Evolutionary conservation across 2,797 vertebrate species (phyloP).

Genomic region (Poecilia velifera): DNA sequence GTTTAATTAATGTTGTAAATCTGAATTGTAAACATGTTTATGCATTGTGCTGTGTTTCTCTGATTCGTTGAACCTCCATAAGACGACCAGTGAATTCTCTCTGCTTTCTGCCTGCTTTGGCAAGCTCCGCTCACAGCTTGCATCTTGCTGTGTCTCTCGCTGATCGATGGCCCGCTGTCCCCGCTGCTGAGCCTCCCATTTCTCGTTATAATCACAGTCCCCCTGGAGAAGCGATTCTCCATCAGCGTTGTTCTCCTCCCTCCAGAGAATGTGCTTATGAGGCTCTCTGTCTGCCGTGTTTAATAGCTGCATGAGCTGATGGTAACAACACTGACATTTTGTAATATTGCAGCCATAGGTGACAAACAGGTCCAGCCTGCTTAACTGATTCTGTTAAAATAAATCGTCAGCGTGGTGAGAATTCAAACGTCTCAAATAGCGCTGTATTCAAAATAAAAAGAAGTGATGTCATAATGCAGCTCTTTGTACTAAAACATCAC

Average conservation of each 20-base stretch:
- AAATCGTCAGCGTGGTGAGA: slow-evolving; percentile 43
- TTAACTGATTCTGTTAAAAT: slow-evolving; percentile 19
- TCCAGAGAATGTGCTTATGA: slow-evolving; percentile 60
- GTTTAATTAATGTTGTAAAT: neutral
- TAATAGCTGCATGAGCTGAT: slow-evolving; percentile 59
- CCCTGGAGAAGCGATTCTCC: slow-evolving; percentile 59
- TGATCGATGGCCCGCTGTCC: slow-evolving; percentile 63
- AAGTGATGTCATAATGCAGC: neutral
- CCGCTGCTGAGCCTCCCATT: slow-evolving; percentile 57
- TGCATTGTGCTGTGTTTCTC: neutral
- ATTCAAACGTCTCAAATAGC: neutral
- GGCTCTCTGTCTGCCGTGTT: slow-evolving; percentile 52
- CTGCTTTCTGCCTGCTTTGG: slow-evolving; percentile 43
- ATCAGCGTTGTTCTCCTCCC: slow-evolving; percentile 61
- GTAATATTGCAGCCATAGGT: slow-evolving; percentile 52
- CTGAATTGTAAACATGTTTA: neutral
- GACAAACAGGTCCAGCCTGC: slow-evolving; percentile 5
- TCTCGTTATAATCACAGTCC: slow-evolving; percentile 70
- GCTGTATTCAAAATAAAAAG: neutral
- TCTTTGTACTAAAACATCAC: neutral
- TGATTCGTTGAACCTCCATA: slow-evolving; percentile 12
- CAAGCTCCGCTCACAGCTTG: slow-evolving; percentile 44
- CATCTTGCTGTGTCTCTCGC: slow-evolving; percentile 29
- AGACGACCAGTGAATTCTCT: slow-evolving; percentile 47
- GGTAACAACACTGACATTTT: slow-evolving; percentile 57